Conservation (phyloP, 1,140 invertebrate genomes). For the Nilaparvata lugens region DNA sequence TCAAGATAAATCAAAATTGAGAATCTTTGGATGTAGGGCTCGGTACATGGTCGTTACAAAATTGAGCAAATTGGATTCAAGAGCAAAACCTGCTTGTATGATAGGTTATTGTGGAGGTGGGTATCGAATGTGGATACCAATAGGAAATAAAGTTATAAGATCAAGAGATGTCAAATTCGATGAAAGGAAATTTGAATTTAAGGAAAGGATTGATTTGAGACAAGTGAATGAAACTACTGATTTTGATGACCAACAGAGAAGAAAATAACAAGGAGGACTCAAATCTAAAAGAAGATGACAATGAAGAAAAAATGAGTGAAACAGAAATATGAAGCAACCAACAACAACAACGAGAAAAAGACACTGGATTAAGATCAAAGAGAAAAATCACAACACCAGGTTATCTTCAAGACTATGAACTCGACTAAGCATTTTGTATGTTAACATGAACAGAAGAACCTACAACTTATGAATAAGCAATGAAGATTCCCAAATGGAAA, state of each 20-base stretch:
- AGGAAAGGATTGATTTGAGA: not conserved
- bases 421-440: too few relatives aligned
- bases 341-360: conserved; percentile 1
- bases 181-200: conserved; percentile 1
- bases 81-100: conserved; percentile 3
- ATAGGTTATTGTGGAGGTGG: conserved; percentile 6
- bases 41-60: conserved; percentile 6
- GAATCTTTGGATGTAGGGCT: conserved; percentile 12
- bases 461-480: too few relatives aligned
- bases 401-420: too few relatives aligned
- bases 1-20: conserved; percentile 9
- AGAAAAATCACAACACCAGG: too few relatives aligned
- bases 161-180: conserved; percentile 12
- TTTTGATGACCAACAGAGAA: too few relatives aligned
- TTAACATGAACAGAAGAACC: too few relatives aligned
- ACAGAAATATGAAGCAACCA: not conserved
- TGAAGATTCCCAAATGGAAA: too few relatives aligned
- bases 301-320: too few relatives aligned
- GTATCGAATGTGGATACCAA: not conserved
- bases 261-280: conserved; percentile 5
- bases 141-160: conserved; percentile 1
- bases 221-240: not conserved
- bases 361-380: too few relatives aligned
- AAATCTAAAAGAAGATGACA: conserved; percentile 1
- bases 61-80: conserved; percentile 6